Conservation (phyloP, 1,140 invertebrate species). For the Melanaphis sacchari region DNA sequence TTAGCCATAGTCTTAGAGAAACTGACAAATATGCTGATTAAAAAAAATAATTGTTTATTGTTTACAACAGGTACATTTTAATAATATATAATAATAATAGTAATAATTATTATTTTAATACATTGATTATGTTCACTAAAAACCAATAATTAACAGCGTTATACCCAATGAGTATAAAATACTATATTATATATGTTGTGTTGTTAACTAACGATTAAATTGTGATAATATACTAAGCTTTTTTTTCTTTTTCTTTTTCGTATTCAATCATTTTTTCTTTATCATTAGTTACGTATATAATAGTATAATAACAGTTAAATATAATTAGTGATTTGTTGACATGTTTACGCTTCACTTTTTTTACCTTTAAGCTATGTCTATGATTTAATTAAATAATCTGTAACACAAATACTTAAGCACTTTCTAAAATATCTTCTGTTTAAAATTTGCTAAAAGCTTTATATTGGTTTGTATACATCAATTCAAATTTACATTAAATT, state of each 20-base stretch:
- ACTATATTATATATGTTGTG: constrained; percentile 18
- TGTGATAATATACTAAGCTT: constrained; percentile 57
- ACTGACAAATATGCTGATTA: neutral
- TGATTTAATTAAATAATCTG: neutral
- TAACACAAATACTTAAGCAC: neutral
- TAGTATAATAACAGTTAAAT: neutral
- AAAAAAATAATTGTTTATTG: neutral
- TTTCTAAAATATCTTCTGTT: neutral
- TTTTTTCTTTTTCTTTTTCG: constrained; percentile 30
- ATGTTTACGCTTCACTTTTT: neutral
- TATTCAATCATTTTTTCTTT: neutral
- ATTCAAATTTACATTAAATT: too few species aligned
- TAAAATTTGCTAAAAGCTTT: neutral
- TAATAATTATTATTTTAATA: constrained; percentile 26
- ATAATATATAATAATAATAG: constrained; percentile 12
- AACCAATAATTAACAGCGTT: constrained; percentile 43
- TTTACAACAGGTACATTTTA: constrained; percentile 18
- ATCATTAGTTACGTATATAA: neutral
- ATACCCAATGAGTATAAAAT: constrained; percentile 40
- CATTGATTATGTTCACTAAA: constrained; percentile 47
- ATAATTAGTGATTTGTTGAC: neutral
- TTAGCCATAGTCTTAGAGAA: neutral
- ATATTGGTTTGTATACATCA: too few species aligned
- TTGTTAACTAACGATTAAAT: constrained; percentile 51
- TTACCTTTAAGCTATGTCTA: neutral